Percentiles rank a stretch among this genome's conserved stretches.
Evolutionary conservation across 35 echinoderm and acorn worm genomes (phyloP).

Genomic region (Ophiothrix spiculata): DNA sequence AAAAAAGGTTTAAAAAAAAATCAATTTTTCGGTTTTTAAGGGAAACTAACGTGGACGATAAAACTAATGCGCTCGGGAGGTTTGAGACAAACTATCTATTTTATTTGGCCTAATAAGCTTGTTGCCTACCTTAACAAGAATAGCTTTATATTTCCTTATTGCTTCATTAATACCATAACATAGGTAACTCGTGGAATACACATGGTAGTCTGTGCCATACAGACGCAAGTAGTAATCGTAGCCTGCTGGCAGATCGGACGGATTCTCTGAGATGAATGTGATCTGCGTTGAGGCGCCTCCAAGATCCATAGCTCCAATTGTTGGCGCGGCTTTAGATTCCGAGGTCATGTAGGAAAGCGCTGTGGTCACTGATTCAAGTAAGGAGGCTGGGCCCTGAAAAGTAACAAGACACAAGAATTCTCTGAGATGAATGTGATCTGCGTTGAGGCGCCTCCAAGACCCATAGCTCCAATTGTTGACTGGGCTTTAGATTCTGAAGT

Average conservation of each 20-base stretch:
- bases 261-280: slow-evolving; percentile 43
- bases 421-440: slow-evolving; percentile 56
- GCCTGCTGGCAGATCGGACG: background rate
- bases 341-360: background rate
- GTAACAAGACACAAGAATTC: no score
- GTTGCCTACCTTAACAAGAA: slow-evolving; percentile 39
- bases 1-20: no score
- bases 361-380: background rate
- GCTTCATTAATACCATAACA: slow-evolving; percentile 49
- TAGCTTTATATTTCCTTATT: slow-evolving; percentile 19
- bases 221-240: slow-evolving; percentile 13
- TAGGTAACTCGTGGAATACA: slow-evolving; percentile 48
- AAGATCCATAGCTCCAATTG: slow-evolving; percentile 44
- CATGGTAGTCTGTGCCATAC: slow-evolving; percentile 28
- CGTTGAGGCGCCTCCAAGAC: slow-evolving; percentile 48
- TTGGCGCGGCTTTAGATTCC: background rate
- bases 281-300: slow-evolving; percentile 56
- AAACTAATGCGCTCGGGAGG: no score
- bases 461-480: slow-evolving; percentile 39
- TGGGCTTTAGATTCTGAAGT: no score
- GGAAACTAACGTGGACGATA: no score
- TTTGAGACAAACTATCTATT: no score
- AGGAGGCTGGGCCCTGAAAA: background rate
- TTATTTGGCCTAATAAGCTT: no score
- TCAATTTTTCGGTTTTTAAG: no score